Percentiles rank a stretch among this genome's conserved stretches.
Conservation (phyloP, 2,113 vertebrate genomes). For the Martes martes region DNA sequence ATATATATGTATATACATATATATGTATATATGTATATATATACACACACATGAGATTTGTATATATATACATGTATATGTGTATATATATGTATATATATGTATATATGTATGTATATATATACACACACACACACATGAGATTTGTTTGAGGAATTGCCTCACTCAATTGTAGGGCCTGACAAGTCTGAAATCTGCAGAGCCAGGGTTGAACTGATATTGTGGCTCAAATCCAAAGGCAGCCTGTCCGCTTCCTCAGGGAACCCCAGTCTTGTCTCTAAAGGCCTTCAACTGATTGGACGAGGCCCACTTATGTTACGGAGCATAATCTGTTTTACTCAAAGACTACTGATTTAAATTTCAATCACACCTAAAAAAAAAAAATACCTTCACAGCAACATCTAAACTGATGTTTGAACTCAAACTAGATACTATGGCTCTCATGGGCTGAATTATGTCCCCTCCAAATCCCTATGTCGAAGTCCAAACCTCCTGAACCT, state of each 20-base stretch:
- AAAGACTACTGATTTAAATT: neutral
- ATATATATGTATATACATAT: neutral
- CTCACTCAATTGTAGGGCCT: neutral
- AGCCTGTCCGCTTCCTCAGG: neutral
- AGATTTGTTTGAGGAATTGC: neutral
- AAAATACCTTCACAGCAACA: neutral
- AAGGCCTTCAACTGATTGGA: neutral
- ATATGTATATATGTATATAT: too few relatives aligned
- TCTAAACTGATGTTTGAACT: too few relatives aligned
- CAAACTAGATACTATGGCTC: neutral
- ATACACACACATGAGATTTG: neutral
- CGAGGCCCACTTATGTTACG: neutral
- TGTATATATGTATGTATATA: rapidly evolving
- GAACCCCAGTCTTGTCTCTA: neutral
- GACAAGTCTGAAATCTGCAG: neutral
- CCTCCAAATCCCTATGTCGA: neutral
- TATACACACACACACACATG: too few relatives aligned
- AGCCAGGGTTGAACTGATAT: too few relatives aligned
- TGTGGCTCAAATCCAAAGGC: neutral
- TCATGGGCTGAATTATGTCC: neutral
- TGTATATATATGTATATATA: neutral
- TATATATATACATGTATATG: rapidly evolving
- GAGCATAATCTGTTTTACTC: neutral
- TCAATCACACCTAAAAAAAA: neutral
- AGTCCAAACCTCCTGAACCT: too few relatives aligned